Percentiles rank a stretch among this genome's conserved stretches.
phyloP scores from a whole-genome alignment of 1,140 invertebrate species.

The Portunus trituberculatus region DNA sequence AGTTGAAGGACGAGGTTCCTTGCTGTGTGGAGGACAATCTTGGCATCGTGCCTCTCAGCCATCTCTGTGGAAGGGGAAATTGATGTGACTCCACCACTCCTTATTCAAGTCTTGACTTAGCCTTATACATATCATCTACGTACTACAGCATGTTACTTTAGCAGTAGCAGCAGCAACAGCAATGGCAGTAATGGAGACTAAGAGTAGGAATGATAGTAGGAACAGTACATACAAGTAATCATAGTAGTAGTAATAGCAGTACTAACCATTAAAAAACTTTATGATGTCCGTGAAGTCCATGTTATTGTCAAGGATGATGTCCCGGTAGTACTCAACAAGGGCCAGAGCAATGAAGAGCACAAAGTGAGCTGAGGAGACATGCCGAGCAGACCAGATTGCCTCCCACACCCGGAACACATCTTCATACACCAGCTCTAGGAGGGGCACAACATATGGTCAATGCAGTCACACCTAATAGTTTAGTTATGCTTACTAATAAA shows the following conservation, averaged over 20 bases:
- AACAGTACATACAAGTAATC: too few relatives aligned
- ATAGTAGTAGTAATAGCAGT: neutral
- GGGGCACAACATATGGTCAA: neutral
- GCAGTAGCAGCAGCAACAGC: too few relatives aligned
- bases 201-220: too few relatives aligned
- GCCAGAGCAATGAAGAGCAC: constrained; percentile 96
- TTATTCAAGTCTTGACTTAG: too few relatives aligned
- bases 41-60: constrained; percentile 94
- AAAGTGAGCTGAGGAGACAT: constrained; percentile 93
- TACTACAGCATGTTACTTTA: too few relatives aligned
- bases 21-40: constrained; percentile 89
- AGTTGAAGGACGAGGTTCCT: constrained; percentile 92
- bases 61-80: constrained; percentile 85
- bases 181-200: too few relatives aligned
- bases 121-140: too few relatives aligned
- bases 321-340: constrained; percentile 94
- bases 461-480: neutral
- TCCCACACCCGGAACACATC: constrained; percentile 97
- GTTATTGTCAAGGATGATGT: constrained; percentile 95
- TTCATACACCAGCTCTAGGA: constrained; percentile 91
- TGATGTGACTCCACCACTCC: neutral
- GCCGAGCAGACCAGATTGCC: constrained; percentile 95
- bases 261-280: constrained; percentile 92
- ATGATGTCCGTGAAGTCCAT: constrained; percentile 99
- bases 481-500: neutral